phyloP scores from a whole-genome alignment of 1,140 invertebrate species.

The Eriosoma lanigerum region DNA sequence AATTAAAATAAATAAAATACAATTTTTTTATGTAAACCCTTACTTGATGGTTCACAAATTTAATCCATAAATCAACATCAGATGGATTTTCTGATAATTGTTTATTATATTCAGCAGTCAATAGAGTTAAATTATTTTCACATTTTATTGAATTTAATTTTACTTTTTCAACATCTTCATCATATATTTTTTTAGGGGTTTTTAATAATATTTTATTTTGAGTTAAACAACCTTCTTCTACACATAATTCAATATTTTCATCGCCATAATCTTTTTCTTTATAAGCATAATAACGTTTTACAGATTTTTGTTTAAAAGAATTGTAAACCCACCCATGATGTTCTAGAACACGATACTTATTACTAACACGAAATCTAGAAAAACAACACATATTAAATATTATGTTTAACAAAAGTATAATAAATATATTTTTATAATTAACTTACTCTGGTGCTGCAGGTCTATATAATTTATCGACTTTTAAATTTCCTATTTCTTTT shows the following conservation, averaged over 20 bases:
- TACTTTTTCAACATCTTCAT: constrained; percentile 4
- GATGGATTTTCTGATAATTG: constrained; percentile 60
- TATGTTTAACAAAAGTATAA: not conserved
- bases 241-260: not conserved
- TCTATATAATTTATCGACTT: constrained; percentile 44
- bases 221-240: constrained; percentile 25
- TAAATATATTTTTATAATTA: not conserved
- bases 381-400: constrained; percentile 16
- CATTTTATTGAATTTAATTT: constrained; percentile 54
- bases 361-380: constrained; percentile 40
- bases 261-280: constrained; percentile 45
- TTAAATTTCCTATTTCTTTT: constrained; percentile 43
- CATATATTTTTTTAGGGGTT: not conserved
- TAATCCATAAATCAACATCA: constrained; percentile 62
- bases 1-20: too few relatives aligned
- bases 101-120: constrained; percentile 62
- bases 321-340: constrained; percentile 20
- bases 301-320: constrained; percentile 20
- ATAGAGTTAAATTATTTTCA: constrained; percentile 60
- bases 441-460: constrained; percentile 43
- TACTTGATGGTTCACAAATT: constrained; percentile 66
- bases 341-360: constrained; percentile 28
- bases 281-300: constrained; percentile 36
- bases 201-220: constrained; percentile 34
- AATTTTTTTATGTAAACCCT: constrained; percentile 40